Evolutionary conservation across 2,113 vertebrate species (phyloP).

Genomic region (Apaloderma vittatum): DNA sequence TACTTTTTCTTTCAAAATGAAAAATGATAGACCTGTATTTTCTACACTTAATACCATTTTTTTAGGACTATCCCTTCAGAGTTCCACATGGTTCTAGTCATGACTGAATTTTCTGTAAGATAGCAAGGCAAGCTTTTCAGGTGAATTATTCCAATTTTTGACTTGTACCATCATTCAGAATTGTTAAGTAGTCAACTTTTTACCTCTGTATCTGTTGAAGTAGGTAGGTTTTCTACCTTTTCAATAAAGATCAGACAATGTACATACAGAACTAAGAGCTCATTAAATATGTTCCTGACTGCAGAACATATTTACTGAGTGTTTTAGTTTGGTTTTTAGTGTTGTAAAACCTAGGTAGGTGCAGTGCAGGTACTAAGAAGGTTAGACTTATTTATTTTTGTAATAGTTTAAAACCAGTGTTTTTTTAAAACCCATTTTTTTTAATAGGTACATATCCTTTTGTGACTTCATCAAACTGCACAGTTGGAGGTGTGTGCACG

Average conservation of each 20-base stretch:
- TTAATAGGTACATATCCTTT: constrained; percentile 94
- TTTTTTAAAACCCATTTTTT: background rate
- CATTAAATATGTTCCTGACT: background rate
- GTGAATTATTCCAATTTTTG: background rate
- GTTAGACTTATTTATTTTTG: background rate
- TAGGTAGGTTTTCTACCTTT: background rate
- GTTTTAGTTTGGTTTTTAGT: background rate
- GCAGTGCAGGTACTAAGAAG: background rate
- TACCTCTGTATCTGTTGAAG: background rate
- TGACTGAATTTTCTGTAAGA: background rate
- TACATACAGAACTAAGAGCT: background rate
- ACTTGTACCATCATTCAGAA: background rate
- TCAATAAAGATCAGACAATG: background rate
- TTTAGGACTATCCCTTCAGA: background rate
- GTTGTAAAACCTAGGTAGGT: background rate
- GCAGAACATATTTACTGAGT: background rate
- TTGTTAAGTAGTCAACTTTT: background rate
- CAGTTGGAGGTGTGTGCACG: constrained; percentile 96
- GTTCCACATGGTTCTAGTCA: background rate
- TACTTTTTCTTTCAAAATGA: background rate
- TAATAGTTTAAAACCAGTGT: constrained; percentile 28
- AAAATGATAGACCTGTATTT: background rate
- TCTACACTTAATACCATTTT: background rate
- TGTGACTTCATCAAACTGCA: constrained; percentile 98
- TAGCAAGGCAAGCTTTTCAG: background rate